phyloP scores from a whole-genome alignment of 2,113 vertebrate genomes.

The Jacana jacana region DNA sequence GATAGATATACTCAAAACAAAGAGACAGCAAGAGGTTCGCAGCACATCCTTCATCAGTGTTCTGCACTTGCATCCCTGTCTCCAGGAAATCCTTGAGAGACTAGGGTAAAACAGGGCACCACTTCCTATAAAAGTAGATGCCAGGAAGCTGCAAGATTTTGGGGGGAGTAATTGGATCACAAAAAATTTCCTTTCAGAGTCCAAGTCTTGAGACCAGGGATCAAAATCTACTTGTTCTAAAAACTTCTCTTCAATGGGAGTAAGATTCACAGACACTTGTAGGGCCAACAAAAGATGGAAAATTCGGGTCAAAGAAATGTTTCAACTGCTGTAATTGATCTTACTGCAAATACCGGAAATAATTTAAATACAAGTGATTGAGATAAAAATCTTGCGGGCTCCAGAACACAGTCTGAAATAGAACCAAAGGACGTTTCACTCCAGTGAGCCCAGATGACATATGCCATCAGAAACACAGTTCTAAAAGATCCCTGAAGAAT shows the following conservation, averaged over 20 bases:
- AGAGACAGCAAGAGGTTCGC: background rate
- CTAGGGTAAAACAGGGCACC: background rate
- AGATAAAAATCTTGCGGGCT: background rate
- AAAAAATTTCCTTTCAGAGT: background rate
- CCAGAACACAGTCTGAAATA: background rate
- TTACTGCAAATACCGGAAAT: background rate
- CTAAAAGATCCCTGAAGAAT: background rate
- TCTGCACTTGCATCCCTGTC: background rate
- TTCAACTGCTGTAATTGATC: background rate
- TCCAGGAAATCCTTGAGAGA: background rate
- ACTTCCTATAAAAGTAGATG: background rate
- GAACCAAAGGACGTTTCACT: background rate
- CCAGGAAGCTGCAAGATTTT: background rate
- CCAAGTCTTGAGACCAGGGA: background rate
- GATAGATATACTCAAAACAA: no score
- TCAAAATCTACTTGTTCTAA: background rate
- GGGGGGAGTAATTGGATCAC: background rate
- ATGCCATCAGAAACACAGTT: background rate
- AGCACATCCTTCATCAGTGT: background rate
- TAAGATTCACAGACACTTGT: background rate
- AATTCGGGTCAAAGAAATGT: background rate
- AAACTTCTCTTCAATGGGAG: background rate
- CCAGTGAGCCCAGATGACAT: background rate
- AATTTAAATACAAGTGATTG: background rate
- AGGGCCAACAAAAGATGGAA: background rate